Base-by-base conservation (phyloP, 30 jellyfish, hydroid and myxozoan species). In the Morbakka virulenta region DNA sequence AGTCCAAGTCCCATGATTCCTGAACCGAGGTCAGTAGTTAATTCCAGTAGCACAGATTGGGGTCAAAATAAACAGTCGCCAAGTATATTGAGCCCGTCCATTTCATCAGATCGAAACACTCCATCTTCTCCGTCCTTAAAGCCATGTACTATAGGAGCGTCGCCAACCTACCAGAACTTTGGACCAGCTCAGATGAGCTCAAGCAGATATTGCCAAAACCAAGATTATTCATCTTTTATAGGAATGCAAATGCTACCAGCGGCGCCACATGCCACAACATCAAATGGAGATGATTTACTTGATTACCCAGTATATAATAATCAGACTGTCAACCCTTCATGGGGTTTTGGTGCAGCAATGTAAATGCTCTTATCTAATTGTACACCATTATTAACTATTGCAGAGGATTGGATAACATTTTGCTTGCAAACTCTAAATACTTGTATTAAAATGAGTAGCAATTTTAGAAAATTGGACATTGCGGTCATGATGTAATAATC, bases 81-180 rank as follows among this genome's bases (percentile, higher is more conserved):
- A 80, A 73, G 81, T 79, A 91, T 91, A 50, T 84, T 95, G 96
- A 81, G 96, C 61, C 96, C 98, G 2, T 24, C 93, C 9, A 85
- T 81, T 12, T 84, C 50, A 31, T 84, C 62, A 48, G 62, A 74
- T 30, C 68, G 98, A 72, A 82, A 85, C 94, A 78, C 75, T 35
- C 87, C 84, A 62, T 72, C 96, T n/a, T 91, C 98, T 2, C 98
- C 98, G 1, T 87, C 85, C 17, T 77, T 91, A 34, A 91, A 91
- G 66, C 94, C 98, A 4, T 91, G 98, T 69, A 92, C 98, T 34
- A 89, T 85, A 12, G 85, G 89, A 12, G 83, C 65, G 27, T 50
- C 83, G 36, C 61, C 50, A 4, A 52, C 98, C 14, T 79, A 74
- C 74, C 84, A 90, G 74, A 76, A 90, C 53, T 84, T 79, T 70